phyloP scores from a whole-genome alignment of 2,113 vertebrate genomes.

The Gorsachius goisagi region DNA sequence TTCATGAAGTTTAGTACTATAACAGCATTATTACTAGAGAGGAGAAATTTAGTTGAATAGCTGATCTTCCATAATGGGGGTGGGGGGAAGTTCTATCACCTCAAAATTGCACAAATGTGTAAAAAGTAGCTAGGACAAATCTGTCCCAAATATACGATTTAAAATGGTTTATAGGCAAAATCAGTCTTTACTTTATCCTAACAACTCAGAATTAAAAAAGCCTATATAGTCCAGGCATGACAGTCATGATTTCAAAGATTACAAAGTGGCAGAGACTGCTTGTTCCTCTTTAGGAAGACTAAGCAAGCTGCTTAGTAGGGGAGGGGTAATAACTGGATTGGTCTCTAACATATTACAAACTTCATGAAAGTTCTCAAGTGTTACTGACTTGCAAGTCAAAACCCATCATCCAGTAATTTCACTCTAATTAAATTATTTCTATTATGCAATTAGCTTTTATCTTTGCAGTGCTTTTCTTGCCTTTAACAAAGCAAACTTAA shows the following conservation, averaged over 20 bases:
- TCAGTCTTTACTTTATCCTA: not conserved
- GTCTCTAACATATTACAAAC: not conserved
- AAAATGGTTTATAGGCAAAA: not conserved
- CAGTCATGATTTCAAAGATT: not conserved
- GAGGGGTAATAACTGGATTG: not conserved
- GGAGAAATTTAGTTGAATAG: not conserved
- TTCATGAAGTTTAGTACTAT: not conserved
- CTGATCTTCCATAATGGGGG: not conserved
- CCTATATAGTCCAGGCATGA: not conserved
- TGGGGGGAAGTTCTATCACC: not conserved
- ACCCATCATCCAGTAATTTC: fast-evolving
- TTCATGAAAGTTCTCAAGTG: not conserved
- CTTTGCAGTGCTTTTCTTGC: not conserved
- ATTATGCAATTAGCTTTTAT: not conserved
- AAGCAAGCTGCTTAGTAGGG: not conserved
- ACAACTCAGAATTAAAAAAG: not conserved
- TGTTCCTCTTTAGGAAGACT: not conserved
- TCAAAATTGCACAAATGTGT: not conserved
- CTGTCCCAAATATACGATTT: not conserved
- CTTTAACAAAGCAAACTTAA: not conserved
- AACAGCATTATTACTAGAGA: not conserved
- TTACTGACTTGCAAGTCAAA: not conserved
- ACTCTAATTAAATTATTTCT: not conserved
- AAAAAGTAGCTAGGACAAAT: not conserved
- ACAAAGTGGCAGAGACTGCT: not conserved